Percentiles rank a stretch among this genome's conserved stretches.
Conservation (phyloP, 2,797 vertebrate species). For the Gastrophryne carolinensis region DNA sequence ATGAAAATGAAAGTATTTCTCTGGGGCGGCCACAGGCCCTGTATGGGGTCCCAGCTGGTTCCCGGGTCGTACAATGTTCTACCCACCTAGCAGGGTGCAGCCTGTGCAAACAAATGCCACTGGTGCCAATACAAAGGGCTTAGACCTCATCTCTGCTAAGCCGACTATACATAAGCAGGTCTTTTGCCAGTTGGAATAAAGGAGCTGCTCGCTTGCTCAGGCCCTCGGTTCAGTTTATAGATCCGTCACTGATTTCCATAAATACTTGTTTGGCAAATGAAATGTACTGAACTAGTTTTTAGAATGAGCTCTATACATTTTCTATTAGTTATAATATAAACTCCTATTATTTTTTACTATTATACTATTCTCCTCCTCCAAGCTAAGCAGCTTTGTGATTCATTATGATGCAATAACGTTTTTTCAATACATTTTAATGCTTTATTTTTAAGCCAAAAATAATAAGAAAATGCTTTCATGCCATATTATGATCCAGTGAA, state of each 20-base stretch:
- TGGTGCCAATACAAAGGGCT: not conserved
- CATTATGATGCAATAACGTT: too few species aligned
- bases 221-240: not conserved
- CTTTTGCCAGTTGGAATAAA: not conserved
- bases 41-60: slow-evolving; percentile 3
- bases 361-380: too few species aligned
- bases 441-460: too few species aligned
- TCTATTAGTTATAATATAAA: too few species aligned
- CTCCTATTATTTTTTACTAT: too few species aligned
- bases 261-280: not conserved
- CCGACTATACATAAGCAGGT: not conserved
- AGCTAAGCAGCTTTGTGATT: too few species aligned
- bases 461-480: too few species aligned
- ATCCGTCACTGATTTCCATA: not conserved
- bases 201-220: not conserved
- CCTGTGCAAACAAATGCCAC: not conserved
- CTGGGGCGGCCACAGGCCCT: not conserved
- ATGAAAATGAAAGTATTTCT: slow-evolving; percentile 37
- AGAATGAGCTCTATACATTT: not conserved
- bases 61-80: not conserved
- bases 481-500: too few species aligned
- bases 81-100: not conserved
- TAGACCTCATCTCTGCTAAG: not conserved
- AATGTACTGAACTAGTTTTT: too few species aligned
- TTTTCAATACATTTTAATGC: too few species aligned